phyloP scores from a whole-genome alignment of 1,140 invertebrate genomes.

The Batillaria attramentaria region DNA sequence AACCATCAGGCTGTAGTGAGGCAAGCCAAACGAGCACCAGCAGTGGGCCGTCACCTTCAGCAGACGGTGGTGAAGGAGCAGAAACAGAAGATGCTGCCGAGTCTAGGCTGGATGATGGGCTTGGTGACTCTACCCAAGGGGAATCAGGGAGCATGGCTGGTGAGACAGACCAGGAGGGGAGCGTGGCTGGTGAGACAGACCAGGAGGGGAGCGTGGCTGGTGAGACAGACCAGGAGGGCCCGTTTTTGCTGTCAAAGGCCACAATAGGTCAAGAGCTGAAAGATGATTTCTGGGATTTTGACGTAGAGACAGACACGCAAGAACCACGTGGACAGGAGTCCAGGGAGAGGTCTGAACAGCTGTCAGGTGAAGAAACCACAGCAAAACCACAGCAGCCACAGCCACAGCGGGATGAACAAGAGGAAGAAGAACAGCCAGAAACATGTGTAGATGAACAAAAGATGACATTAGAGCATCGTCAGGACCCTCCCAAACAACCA shows the following conservation, averaged over 20 bases:
- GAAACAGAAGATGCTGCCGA: neutral
- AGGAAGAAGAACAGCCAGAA: neutral
- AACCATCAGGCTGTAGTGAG: no score
- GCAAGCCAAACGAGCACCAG: no score
- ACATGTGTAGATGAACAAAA: neutral
- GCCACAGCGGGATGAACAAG: neutral
- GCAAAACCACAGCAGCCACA: neutral
- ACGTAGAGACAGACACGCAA: neutral
- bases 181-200: neutral
- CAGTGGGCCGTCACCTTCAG: no score
- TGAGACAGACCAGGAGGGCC: neutral
- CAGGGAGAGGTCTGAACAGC: neutral
- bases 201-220: neutral
- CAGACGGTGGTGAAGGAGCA: neutral
- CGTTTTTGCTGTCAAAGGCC: neutral
- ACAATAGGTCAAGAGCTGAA: neutral
- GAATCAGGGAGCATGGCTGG: neutral
- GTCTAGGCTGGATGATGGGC: neutral
- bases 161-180: neutral
- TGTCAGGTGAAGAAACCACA: neutral
- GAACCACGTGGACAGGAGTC: neutral
- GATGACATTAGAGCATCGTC: neutral
- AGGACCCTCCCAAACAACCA: neutral
- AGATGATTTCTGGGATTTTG: constrained; percentile 30
- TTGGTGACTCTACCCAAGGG: neutral